A percentile compares a stretch with the other conserved stretches of the same genome.
Conservation (phyloP, 2,113 vertebrate genomes). For the Aldabrachelys gigantea region DNA sequence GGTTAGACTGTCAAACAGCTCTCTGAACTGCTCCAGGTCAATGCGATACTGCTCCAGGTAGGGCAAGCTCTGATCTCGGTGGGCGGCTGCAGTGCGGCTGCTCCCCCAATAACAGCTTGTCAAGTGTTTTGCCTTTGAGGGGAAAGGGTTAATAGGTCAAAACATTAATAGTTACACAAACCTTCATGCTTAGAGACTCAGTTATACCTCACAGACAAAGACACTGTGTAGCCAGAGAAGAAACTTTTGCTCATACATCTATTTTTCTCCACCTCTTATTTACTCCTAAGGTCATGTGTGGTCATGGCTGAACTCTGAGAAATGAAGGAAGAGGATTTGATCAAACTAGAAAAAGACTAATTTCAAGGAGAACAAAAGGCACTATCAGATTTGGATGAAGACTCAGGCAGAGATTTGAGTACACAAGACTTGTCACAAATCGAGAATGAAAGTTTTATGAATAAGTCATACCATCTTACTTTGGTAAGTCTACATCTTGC, state of each 20-base stretch:
- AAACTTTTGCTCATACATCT: not conserved
- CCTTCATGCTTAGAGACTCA: not conserved
- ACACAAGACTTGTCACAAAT: not conserved
- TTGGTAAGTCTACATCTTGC: not conserved
- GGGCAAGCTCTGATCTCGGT: slow-evolving; percentile 92
- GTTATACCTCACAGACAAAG: not conserved
- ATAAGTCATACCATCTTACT: not conserved
- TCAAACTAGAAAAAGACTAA: not conserved
- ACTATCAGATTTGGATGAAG: not conserved
- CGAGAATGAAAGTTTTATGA: not conserved
- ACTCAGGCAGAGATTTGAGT: not conserved
- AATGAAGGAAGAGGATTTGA: not conserved
- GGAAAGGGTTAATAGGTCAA: not conserved
- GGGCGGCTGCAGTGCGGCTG: slow-evolving; percentile 78
- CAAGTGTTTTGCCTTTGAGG: slow-evolving; percentile 90
- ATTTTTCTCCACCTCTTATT: not conserved
- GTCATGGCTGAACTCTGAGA: not conserved
- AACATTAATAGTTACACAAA: not conserved
- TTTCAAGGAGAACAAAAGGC: not conserved
- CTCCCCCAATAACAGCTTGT: slow-evolving; percentile 95
- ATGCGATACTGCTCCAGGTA: slow-evolving; percentile 99
- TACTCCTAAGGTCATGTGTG: not conserved
- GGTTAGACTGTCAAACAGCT: slow-evolving; percentile 86
- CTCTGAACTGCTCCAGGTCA: slow-evolving; percentile 87
- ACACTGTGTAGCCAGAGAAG: not conserved